Conservation (phyloP, 2,113 vertebrate genomes). For the Hippoglossus stenolepis region DNA sequence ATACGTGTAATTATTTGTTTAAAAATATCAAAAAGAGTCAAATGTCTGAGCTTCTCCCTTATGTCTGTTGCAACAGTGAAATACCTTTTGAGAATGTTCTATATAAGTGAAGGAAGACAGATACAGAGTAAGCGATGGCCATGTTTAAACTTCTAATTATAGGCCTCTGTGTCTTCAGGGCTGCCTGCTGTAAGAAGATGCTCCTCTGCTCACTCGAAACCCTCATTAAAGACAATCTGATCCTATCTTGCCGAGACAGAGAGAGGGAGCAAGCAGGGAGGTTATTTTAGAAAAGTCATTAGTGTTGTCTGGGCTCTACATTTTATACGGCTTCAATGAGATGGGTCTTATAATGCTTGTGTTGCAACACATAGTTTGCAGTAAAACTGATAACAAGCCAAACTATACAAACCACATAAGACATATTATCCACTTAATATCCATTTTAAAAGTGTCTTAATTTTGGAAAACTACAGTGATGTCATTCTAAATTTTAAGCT, state of each 20-base stretch:
- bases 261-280: constrained; percentile 1
- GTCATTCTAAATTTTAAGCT: not conserved
- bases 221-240: constrained; percentile 46
- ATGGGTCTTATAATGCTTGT: not conserved
- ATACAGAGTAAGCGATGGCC: constrained; percentile 35
- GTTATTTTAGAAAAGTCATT: constrained; percentile 20
- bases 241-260: constrained; percentile 21
- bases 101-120: constrained; percentile 17
- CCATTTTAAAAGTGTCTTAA: not conserved
- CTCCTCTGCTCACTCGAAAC: constrained; percentile 44
- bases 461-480: not conserved
- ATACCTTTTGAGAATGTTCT: not conserved
- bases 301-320: constrained; percentile 3
- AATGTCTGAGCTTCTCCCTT: not conserved
- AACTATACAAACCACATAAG: not conserved
- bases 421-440: not conserved
- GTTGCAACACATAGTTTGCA: not conserved
- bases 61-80: not conserved
- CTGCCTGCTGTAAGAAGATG: constrained; percentile 23
- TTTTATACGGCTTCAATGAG: not conserved
- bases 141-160: constrained; percentile 12
- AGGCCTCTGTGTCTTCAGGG: constrained; percentile 30
- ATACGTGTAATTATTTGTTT: not conserved
- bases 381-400: not conserved
- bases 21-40: not conserved